Base-by-base conservation (phyloP, 2,113 vertebrate genomes). In the Athene cunicularia region DNA sequence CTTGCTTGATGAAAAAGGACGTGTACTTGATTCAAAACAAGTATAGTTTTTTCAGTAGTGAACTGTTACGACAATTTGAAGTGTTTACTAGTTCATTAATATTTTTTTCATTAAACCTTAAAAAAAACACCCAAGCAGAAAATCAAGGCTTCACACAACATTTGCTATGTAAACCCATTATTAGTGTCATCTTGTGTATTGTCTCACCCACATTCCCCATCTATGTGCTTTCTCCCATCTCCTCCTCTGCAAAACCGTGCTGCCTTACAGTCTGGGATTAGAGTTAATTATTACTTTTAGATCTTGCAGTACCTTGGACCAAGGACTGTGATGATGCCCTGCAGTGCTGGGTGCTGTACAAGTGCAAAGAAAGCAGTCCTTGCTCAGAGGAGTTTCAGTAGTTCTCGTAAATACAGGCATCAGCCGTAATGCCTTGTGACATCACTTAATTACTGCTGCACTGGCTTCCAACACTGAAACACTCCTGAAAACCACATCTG, bases 1-100 rank as follows among this genome's bases (percentile, higher is more conserved):
- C 73, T 95, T 43, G 72, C 47, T 88, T 88, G 73, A 47, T 94
- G 91, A 89, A 95, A 95, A 95, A 95, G 49, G 50, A 82, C 88
- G 67, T 88, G 71, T 82, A 45, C 71, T 97, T 62, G 76, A 74
- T 91, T 86, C 37, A 56, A 88, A 90, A 77, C 68, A 83, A 82
- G 66, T 47, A 32, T 47, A n/a, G 21, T 62, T 94, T 96, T 80
- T 95, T 50, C 52, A 60, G 35, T 60, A 72, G 77, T 80, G 64
- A 91, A 79, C 71, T 93, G 70, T 86, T 96, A 63, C 14, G 81
- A 88, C 74, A 73, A 91, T 93, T 90, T 89, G 55, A 95, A 95
- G 50, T 80, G 62, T 92, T 93, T 95, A 84, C 74, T 82, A 55
- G 67, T 83, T 90, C 73, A 64, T 83, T 92, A 86, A 68, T 72